Conservation (phyloP, 1,140 invertebrate species). For the Lethocerus indicus region DNA sequence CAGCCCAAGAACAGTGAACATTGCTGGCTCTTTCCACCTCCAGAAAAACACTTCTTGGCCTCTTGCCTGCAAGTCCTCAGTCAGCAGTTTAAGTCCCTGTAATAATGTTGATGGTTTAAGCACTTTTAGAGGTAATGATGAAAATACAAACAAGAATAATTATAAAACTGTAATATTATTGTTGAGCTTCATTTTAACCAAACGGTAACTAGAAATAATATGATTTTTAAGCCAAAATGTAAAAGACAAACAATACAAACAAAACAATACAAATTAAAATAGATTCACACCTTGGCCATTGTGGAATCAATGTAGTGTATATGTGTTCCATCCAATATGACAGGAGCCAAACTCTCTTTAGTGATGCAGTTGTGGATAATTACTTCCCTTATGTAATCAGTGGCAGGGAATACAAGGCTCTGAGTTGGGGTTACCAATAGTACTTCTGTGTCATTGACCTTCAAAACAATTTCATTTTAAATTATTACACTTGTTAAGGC, state of each 20-base stretch:
- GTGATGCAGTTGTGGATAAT: conserved; percentile 16
- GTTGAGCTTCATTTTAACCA: no score
- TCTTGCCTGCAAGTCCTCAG: conserved; percentile 22
- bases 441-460: conserved; percentile 19
- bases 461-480: no score
- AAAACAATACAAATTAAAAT: no score
- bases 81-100: conserved; percentile 23
- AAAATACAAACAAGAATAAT: no score
- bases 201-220: no score
- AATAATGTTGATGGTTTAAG: no score
- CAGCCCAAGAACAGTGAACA: conserved; percentile 16
- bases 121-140: no score
- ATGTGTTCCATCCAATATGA: conserved; percentile 42
- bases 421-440: conserved; percentile 37
- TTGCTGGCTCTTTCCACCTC: conserved; percentile 21
- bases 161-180: no score
- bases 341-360: conserved; percentile 14
- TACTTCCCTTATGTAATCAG: conserved; percentile 39
- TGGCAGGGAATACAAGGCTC: conserved; percentile 43
- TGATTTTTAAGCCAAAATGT: no score
- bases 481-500: no score
- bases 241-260: no score
- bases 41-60: conserved; percentile 25
- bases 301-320: conserved; percentile 40
- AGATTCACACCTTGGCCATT: conserved; percentile 31